Conservation (phyloP, 2,888 invertebrate genomes). For the Oxyteleia sp. region DNA sequence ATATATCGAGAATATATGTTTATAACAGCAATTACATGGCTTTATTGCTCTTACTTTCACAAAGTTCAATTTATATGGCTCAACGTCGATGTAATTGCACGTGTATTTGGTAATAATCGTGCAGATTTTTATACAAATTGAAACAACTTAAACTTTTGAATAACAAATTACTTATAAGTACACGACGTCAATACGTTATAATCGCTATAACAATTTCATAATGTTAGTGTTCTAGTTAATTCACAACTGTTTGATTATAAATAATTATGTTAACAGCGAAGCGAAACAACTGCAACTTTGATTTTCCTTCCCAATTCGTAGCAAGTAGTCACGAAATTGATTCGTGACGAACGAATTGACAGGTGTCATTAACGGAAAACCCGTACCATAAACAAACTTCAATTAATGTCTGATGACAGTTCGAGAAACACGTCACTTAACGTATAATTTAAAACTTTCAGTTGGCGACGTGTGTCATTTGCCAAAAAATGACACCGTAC, state of each 20-base stretch:
- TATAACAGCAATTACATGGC: constrained; percentile 55
- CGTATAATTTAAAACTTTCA: constrained; percentile 64
- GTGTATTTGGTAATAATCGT: constrained; percentile 32
- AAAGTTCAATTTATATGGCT: constrained; percentile 49
- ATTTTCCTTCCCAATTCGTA: constrained; percentile 1
- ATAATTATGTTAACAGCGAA: no score
- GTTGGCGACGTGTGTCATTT: constrained; percentile 31
- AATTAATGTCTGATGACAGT: constrained; percentile 33
- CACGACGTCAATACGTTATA: constrained; percentile 1
- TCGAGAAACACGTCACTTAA: constrained; percentile 44
- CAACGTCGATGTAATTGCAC: constrained; percentile 33
- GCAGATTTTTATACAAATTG: constrained; percentile 5
- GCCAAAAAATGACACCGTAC: constrained; percentile 30
- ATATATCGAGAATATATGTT: constrained; percentile 34
- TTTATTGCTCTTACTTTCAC: constrained; percentile 49
- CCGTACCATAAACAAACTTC: background rate
- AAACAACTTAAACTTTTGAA: constrained; percentile 8
- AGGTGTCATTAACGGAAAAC: constrained; percentile 31
- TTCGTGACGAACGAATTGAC: background rate
- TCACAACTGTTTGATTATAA: no score
- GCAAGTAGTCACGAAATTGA: background rate
- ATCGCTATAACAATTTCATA: no score
- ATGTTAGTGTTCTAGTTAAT: no score
- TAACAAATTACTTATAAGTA: constrained; percentile 21
- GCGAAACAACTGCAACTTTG: no score